Evolutionary conservation across 1,140 invertebrate genomes (phyloP).

Genomic region (Drosophila rufa): DNA sequence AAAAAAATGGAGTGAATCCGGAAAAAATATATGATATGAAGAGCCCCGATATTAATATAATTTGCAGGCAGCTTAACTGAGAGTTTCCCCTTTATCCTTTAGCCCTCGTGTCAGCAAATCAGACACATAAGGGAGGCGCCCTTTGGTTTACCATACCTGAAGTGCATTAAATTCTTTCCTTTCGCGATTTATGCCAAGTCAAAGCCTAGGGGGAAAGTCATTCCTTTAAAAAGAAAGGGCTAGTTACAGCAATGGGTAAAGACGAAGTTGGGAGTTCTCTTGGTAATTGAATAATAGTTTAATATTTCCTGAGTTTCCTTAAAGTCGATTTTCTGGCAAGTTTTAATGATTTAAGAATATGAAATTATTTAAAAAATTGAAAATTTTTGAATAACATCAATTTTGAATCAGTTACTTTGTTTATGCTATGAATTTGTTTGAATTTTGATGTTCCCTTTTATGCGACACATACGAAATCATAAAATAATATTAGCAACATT

Average conservation of each 20-base stretch:
- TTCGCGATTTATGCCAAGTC: conserved; percentile 47
- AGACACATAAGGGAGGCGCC: conserved; percentile 23
- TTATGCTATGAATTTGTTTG: no score
- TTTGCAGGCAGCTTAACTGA: conserved; percentile 63
- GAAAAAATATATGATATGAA: conserved; percentile 53
- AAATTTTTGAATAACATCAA: no score
- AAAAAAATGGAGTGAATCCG: conserved; percentile 38
- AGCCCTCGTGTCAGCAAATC: conserved; percentile 30
- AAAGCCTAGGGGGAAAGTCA: neutral
- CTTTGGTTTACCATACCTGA: conserved; percentile 41
- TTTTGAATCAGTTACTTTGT: no score
- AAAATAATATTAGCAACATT: neutral
- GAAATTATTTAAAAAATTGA: accelerated
- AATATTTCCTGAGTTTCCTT: neutral
- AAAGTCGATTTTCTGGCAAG: neutral
- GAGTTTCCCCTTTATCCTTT: conserved; percentile 22
- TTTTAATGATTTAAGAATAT: no score
- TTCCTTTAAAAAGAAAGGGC: neutral
- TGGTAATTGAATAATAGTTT: neutral
- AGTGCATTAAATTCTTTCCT: conserved; percentile 69
- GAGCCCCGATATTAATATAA: conserved; percentile 80
- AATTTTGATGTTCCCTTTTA: no score
- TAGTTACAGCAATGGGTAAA: neutral
- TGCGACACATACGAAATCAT: no score
- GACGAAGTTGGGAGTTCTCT: neutral